A percentile compares a stretch with the other conserved stretches of the same genome.
These are phyloP conservation scores for Salmo trutta DNA, from an alignment of 2,797 vertebrate genomes.

Conservation along the genomic window DNA sequence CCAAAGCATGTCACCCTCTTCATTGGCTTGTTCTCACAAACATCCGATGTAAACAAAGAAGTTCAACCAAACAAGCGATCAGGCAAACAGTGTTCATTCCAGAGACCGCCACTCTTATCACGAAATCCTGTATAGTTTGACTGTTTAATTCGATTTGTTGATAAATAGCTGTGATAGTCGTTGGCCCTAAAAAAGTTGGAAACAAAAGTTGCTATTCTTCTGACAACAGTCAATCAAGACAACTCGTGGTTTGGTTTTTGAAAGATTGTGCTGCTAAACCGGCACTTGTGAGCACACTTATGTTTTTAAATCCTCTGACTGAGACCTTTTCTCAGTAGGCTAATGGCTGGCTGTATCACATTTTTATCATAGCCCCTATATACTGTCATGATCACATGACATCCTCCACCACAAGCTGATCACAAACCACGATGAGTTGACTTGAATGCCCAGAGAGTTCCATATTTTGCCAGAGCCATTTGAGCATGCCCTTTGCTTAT, in stretches of 20 bases:
- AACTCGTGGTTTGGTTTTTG: no score
- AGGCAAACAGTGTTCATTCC: not conserved
- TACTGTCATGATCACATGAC: not conserved
- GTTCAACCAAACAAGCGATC: not conserved
- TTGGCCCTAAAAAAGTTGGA: not conserved
- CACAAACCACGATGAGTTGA: not conserved
- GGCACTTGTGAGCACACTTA: not conserved
- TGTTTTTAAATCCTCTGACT: not conserved
- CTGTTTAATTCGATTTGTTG: not conserved
- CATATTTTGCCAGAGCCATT: not conserved
- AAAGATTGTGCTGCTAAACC: no score
- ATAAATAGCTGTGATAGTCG: not conserved
- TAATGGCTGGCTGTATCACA: not conserved
- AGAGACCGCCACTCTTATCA: no score
- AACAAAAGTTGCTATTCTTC: not conserved
- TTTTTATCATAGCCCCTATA: not conserved
- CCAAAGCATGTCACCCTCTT: conserved; percentile 67
- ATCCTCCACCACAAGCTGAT: not conserved
- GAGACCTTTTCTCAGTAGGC: not conserved
- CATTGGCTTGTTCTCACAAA: conserved; percentile 20
- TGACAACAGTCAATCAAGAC: no score
- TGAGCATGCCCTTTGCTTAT: not conserved
- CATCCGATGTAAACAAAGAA: conserved; percentile 4
- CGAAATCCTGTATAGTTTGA: not conserved
- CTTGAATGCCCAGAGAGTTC: not conserved